These are phyloP conservation scores for Dusona sp. DNA, from an alignment of 2,888 invertebrate species.

Conservation along the genomic window DNA sequence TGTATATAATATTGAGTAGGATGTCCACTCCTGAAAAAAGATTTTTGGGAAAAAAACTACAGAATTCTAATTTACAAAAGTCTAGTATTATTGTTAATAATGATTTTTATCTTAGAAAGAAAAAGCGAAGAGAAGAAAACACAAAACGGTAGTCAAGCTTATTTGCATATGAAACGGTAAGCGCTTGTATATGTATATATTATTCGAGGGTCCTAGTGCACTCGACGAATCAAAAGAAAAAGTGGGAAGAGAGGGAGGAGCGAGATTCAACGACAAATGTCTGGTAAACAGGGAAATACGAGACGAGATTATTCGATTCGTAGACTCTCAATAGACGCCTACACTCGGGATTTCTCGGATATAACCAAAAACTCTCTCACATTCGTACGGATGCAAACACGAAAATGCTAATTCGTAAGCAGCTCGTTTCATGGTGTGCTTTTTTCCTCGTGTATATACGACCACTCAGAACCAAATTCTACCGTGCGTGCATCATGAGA, in stretches of 20 bases:
- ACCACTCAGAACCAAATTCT: slow-evolving; percentile 18
- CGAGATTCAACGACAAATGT: slow-evolving; percentile 26
- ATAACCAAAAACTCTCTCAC: slow-evolving; percentile 49
- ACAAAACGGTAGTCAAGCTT: background rate
- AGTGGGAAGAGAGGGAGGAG: background rate
- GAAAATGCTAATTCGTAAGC: slow-evolving; percentile 70
- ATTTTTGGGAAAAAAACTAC: background rate
- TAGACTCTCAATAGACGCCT: slow-evolving; percentile 52
- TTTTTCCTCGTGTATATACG: slow-evolving; percentile 14
- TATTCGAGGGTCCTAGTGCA: slow-evolving; percentile 18
- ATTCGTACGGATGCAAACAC: slow-evolving; percentile 63
- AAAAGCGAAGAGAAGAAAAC: background rate
- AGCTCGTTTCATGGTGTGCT: slow-evolving; percentile 53
- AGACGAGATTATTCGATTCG: slow-evolving; percentile 40
- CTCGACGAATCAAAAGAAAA: slow-evolving; percentile 26
- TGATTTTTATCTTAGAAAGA: slow-evolving; percentile 11
- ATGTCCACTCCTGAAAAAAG: background rate
- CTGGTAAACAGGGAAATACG: slow-evolving; percentile 51
- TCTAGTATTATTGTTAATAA: background rate
- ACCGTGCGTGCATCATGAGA: slow-evolving; percentile 27
- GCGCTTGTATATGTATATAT: slow-evolving; percentile 2
- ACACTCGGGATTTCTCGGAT: slow-evolving; percentile 40
- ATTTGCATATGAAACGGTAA: background rate
- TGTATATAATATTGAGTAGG: background rate
- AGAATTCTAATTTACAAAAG: background rate